Percentiles rank a stretch among this genome's conserved stretches.
Evolutionary conservation across 30 jellyfish, hydroid and myxozoan genomes (phyloP).

Genomic region (Turritopsis rubra): DNA sequence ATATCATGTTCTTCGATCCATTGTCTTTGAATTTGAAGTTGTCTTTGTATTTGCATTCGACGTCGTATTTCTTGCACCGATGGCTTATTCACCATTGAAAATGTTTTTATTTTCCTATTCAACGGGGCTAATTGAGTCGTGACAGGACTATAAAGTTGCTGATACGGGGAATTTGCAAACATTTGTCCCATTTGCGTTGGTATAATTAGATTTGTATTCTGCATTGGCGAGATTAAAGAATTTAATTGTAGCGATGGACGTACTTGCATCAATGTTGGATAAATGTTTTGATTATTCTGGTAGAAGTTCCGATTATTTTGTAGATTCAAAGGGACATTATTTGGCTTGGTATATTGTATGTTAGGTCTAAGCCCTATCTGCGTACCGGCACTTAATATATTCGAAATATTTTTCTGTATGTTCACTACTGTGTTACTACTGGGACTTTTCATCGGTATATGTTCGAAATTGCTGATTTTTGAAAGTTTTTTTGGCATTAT

Average conservation of each 20-base stretch:
- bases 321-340: not conserved
- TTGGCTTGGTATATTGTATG: not conserved
- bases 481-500: not conserved
- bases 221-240: not conserved
- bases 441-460: not conserved
- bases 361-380: not conserved
- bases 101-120: not conserved
- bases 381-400: not conserved
- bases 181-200: not conserved
- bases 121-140: not conserved
- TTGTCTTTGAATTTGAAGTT: conserved; percentile 3
- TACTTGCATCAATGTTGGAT: not conserved
- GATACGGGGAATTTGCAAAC: not conserved
- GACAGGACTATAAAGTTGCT: not conserved
- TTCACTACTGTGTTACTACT: not conserved
- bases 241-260: not conserved
- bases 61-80: not conserved
- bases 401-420: not conserved
- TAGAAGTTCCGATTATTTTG: not conserved
- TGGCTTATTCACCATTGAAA: not conserved
- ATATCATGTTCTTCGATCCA: conserved; percentile 13
- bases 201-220: not conserved
- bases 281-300: not conserved
- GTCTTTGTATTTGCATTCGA: not conserved
- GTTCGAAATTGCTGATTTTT: not conserved